Evolutionary conservation across 35 echinoderm and acorn worm species (phyloP), one percentile per base, ranked within the genome.

Genomic region (Apostichopus californicus): DNA sequence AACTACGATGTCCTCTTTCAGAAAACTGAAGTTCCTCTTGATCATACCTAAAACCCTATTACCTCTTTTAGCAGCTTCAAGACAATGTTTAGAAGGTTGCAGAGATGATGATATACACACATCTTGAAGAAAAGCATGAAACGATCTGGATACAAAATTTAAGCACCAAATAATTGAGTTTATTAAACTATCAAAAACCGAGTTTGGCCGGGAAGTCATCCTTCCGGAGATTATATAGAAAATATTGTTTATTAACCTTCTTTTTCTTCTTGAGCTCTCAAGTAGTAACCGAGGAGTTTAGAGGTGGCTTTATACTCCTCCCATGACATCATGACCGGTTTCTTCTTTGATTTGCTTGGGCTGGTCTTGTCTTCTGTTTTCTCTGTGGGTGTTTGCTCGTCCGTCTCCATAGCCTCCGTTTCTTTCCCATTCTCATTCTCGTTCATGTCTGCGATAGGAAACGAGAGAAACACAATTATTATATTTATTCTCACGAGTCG

Each of bases 261-360:
- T 92, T 96, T 95, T 58, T 99, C 95, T 86, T 99, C 97, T 63
- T 96, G 91, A 65, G 91, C 75, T 53, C 97, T 96, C 93, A 99
- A 93, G 55, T 95, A 96, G 46, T 92, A 78, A 5, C 88, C 91
- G 56, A 99, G 57, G 5, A 99, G 91, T 55, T 96, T 99, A 20
- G 95, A 94, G 11, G 95, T 99, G 12, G 86, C 90, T 70, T 96
- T 96, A 92, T 99, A 99, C 72, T 99, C 97, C 64, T 96, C 95
- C 91, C 91, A 96, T 22, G 97, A 93, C 97, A 99, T 96, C 58
- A 92, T 88, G 11, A 96, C 52, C 57, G 86, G 81, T 55, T 94
- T 94, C 92, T 96, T 98, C 79, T 94, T 94, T 18, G 78, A 24
- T 23, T 78, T 90, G 68, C 56, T 77, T 1, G 88, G 83, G 25